Conservation (phyloP, 2,888 invertebrate genomes). For the Glyphotaelius pellucidus region DNA sequence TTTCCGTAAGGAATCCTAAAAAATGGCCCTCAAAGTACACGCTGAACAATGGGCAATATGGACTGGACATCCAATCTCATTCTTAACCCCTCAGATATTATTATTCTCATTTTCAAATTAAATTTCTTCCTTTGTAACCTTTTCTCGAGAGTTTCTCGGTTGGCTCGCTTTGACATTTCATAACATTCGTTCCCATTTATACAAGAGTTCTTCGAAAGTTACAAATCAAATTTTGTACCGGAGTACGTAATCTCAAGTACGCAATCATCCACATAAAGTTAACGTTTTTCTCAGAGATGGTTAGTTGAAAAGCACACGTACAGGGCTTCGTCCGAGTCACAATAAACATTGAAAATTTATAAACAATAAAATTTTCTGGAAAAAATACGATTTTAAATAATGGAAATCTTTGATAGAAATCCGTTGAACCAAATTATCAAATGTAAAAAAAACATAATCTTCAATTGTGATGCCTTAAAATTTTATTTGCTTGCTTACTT, state of each 20-base stretch:
- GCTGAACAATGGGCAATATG: neutral
- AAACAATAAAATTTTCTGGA: too few relatives aligned
- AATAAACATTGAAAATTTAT: neutral
- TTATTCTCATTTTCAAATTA: neutral
- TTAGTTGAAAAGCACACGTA: neutral
- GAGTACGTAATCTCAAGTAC: neutral
- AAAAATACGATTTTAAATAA: too few relatives aligned
- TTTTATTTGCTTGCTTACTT: too few relatives aligned
- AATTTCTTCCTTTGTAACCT: neutral
- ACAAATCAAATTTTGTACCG: neutral
- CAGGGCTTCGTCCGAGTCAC: neutral
- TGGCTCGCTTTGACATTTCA: neutral
- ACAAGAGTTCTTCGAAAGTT: neutral
- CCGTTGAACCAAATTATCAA: too few relatives aligned
- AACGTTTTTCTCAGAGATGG: neutral
- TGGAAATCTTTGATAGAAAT: too few relatives aligned
- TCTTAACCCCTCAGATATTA: neutral
- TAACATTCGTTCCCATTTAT: neutral
- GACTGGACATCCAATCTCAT: neutral
- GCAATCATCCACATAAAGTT: neutral
- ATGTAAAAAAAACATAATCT: too few relatives aligned
- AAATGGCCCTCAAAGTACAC: neutral
- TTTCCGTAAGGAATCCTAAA: too few relatives aligned
- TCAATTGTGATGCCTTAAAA: too few relatives aligned
- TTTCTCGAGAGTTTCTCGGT: neutral